Evolutionary conservation across 1,140 invertebrate genomes (phyloP).

Genomic region (Macrostomum lignano): DNA sequence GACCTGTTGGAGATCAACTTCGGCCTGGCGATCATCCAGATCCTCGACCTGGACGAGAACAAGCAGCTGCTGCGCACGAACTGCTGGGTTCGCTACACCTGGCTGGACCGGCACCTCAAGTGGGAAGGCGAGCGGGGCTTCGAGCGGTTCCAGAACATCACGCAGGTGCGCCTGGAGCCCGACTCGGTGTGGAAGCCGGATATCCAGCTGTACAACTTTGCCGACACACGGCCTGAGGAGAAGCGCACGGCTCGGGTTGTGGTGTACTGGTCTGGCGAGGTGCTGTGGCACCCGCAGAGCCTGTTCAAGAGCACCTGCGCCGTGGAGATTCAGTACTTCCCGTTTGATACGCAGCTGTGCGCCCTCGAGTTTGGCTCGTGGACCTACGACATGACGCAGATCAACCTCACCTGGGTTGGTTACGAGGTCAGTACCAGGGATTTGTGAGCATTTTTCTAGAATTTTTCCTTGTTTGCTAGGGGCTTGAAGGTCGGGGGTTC

Average conservation of each 20-base stretch:
- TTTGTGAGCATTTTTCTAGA: no score
- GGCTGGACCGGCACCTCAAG: no score
- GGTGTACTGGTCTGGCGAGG: conserved; percentile 63
- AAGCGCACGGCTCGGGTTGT: conserved; percentile 81
- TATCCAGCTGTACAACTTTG: conserved; percentile 84
- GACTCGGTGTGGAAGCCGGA: conserved; percentile 69
- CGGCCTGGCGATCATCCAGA: conserved; percentile 9
- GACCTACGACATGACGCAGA: conserved; percentile 82
- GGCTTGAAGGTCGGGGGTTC: no score
- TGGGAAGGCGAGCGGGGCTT: no score
- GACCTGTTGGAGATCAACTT: conserved; percentile 7
- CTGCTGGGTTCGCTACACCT: conserved; percentile 60
- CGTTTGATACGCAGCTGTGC: conserved; percentile 79
- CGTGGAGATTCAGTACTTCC: conserved; percentile 91
- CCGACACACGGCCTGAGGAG: conserved; percentile 26
- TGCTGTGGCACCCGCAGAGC: conserved; percentile 85
- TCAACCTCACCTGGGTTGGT: conserved; percentile 26
- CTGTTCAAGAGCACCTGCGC: conserved; percentile 97
- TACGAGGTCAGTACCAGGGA: no score
- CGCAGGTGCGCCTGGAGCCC: conserved; percentile 18
- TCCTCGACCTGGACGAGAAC: conserved; percentile 31
- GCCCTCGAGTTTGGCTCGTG: conserved; percentile 82
- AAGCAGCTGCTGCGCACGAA: conserved; percentile 51
- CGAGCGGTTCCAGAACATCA: no score
- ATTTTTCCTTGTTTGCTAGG: no score